phyloP scores from a whole-genome alignment of 2,113 vertebrate species.

The Syrmaticus mikado region DNA sequence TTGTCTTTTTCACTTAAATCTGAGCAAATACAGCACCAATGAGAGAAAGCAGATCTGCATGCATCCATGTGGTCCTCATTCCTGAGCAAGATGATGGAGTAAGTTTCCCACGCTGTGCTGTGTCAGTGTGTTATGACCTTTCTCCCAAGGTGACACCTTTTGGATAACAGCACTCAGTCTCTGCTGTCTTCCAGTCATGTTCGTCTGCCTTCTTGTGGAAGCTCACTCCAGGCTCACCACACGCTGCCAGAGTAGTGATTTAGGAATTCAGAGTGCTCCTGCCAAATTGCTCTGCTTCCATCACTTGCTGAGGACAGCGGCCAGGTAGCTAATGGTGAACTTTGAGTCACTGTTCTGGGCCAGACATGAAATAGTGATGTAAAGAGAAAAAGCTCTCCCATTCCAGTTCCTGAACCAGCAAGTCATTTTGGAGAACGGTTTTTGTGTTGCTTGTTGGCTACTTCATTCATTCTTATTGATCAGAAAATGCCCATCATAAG shows the following conservation, averaged over 20 bases:
- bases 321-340: background rate
- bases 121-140: background rate
- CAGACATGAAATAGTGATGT: background rate
- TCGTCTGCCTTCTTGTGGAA: background rate
- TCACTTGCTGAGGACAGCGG: background rate
- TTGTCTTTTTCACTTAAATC: background rate
- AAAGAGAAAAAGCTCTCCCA: background rate
- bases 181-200: accelerated
- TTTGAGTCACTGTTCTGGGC: background rate
- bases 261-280: background rate
- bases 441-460: background rate
- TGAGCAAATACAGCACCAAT: background rate
- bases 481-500: background rate
- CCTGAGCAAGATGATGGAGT: accelerated
- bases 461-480: background rate
- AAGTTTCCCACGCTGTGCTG: background rate
- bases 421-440: background rate
- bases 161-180: background rate
- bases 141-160: background rate
- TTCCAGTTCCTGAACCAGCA: background rate
- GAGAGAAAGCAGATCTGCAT: background rate
- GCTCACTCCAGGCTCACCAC: background rate
- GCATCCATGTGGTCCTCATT: background rate
- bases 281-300: background rate
- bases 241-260: background rate